Evolutionary conservation across 2,888 invertebrate genomes (phyloP).

Genomic region (Nomada ferruginata): DNA sequence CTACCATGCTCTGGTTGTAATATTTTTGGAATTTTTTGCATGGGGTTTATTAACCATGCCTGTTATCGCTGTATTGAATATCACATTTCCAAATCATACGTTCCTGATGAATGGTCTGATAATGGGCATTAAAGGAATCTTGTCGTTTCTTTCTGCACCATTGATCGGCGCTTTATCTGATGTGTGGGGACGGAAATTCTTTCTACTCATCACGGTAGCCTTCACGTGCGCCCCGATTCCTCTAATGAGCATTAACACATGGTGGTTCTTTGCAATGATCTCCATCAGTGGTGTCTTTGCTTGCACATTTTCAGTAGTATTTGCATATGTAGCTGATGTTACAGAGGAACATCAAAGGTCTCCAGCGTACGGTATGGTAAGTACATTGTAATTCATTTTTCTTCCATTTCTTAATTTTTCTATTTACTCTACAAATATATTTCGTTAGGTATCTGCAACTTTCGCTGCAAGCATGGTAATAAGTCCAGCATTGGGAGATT

Average conservation of each 20-base stretch:
- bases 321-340: slow-evolving; percentile 99
- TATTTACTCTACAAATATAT: slow-evolving; percentile 13
- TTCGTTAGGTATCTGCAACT: slow-evolving; percentile 93
- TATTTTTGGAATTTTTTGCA: slow-evolving; percentile 99
- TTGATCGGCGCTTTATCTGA: slow-evolving; percentile 98
- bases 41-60: slow-evolving; percentile 99
- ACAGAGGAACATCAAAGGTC: slow-evolving; percentile 98
- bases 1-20: slow-evolving; percentile 99
- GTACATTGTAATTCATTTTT: slow-evolving; percentile 15
- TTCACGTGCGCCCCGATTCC: slow-evolving; percentile 99
- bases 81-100: slow-evolving; percentile 99
- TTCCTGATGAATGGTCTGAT: slow-evolving; percentile 99
- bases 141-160: slow-evolving; percentile 99
- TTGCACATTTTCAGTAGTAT: slow-evolving; percentile 99
- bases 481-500: slow-evolving; percentile 97
- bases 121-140: slow-evolving; percentile 98
- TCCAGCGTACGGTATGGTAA: slow-evolving; percentile 96
- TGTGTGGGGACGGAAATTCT: slow-evolving; percentile 99
- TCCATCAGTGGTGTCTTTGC: slow-evolving; percentile 99
- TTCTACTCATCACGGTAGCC: slow-evolving; percentile 98
- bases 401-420: not conserved
- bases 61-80: slow-evolving; percentile 96
- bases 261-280: slow-evolving; percentile 99
- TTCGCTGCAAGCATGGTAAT: slow-evolving; percentile 99
- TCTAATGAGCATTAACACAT: slow-evolving; percentile 99